Evolutionary conservation across 2,888 invertebrate species (phyloP), one percentile per base, ranked within the genome.

Genomic region (Halictus ligatus): DNA sequence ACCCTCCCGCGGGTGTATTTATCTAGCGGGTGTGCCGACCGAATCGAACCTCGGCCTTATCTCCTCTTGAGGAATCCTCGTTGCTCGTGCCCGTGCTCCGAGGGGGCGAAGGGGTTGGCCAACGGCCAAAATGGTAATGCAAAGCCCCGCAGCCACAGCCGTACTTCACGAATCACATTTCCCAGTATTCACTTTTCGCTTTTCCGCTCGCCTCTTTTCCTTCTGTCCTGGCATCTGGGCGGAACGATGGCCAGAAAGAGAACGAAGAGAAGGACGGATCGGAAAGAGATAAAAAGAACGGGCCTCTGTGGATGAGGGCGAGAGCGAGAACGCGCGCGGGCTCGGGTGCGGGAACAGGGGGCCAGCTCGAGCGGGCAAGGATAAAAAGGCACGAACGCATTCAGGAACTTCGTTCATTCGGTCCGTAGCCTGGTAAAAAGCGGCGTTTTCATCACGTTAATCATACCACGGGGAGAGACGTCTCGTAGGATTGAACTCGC

Each of bases 51-150:
- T 72, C 84, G 84, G 89, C 84, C 91, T 93, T 93, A 93, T 93
- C 94, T 92, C 78, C 82, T 88, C 93, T 92, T 91, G 89, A 89
- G 91, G 91, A 93, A 91, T 92, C 91, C 84, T 84, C 72, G 64
- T 18, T 64, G 64, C 64, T 64, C 64, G 64, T 29, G 29, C 29
- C 29, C 7, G 87, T 89, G 35, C 35, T 50, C 88, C 91, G 91
- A 82, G 89, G 88, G 86, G 84, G 80, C 80, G 80, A 78, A 82
- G 71, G 71, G 89, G 78, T 85, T 94, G 94, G 94, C 93, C 74
- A 54, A 8, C 75, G 69, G 93, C 94, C 94, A 94, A 94, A 94
- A 94, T 93, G 93, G 93, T 94, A 93, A 94, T 94, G 93, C 92
- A 90, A 92, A 88, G 90, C 88, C 85, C 87, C 85, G 82, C 83